A percentile compares a stretch with the other conserved stretches of the same genome.
Conservation (phyloP, 2,888 invertebrate genomes). For the Pristionchus mayeri region DNA sequence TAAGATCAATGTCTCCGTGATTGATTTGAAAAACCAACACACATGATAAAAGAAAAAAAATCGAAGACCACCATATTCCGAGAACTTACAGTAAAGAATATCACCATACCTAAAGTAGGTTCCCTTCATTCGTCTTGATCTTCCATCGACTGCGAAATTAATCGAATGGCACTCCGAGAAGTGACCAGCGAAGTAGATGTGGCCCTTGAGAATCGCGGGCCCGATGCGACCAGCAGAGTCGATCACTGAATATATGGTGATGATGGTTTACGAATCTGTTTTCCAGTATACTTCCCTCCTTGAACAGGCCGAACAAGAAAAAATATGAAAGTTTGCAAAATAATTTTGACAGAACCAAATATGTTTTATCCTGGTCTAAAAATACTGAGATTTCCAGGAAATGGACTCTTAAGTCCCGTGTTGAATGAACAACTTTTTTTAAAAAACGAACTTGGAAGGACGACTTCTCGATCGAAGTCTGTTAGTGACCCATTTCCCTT, state of each 20-base stretch:
- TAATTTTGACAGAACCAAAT: no score
- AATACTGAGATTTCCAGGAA: neutral
- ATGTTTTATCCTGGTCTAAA: neutral
- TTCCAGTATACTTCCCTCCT: no score
- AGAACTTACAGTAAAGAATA: neutral
- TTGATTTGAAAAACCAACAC: no score
- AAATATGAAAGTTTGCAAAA: no score
- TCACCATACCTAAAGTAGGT: neutral
- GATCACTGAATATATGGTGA: neutral
- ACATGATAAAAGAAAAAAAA: neutral
- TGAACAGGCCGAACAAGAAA: no score
- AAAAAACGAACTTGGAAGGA: neutral
- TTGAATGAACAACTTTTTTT: neutral
- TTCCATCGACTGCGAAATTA: conserved; percentile 14
- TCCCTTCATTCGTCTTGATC: neutral
- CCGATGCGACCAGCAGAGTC: conserved; percentile 1
- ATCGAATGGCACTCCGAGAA: conserved; percentile 27
- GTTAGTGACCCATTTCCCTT: neutral
- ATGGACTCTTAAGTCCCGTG: no score
- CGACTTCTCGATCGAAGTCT: conserved; percentile 12
- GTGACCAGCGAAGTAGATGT: conserved; percentile 19
- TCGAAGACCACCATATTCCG: neutral
- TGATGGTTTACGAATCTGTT: neutral
- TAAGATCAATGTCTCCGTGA: no score
- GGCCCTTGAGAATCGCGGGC: neutral